Percentiles rank a stretch among this genome's conserved stretches.
phyloP scores from a whole-genome alignment of 1,140 invertebrate genomes.

The Nixonia krombeini region DNA sequence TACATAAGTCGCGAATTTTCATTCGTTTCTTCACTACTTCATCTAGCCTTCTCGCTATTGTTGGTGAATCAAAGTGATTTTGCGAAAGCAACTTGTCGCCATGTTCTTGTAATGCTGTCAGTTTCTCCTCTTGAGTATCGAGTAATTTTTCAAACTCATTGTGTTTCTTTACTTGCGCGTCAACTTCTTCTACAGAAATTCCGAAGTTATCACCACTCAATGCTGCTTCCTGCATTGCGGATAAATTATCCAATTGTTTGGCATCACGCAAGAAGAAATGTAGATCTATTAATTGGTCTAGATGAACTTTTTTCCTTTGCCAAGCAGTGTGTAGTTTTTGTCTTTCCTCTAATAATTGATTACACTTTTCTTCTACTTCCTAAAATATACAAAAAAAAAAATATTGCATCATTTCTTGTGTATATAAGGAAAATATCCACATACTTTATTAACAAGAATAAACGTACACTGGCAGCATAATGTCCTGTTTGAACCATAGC shows the following conservation, averaged over 20 bases:
- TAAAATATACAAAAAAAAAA: conserved; percentile 45
- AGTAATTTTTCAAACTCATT: conserved; percentile 92
- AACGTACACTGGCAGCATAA: conserved; percentile 77
- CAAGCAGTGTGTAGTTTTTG: conserved; percentile 86
- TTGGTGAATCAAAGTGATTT: conserved; percentile 93
- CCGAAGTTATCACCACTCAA: conserved; percentile 75
- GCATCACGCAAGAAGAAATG: conserved; percentile 96
- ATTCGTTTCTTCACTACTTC: conserved; percentile 81
- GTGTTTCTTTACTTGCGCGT: conserved; percentile 89
- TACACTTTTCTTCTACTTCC: conserved; percentile 86
- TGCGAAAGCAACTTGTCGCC: conserved; percentile 90
- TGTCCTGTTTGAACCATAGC: conserved; percentile 90
- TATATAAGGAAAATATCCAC: no score
- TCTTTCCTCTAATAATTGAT: conserved; percentile 83
- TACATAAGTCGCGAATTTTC: conserved; percentile 79
- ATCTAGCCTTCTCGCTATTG: conserved; percentile 81
- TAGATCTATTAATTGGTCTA: conserved; percentile 95
- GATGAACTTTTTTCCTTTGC: conserved; percentile 89
- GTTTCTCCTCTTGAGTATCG: conserved; percentile 89
- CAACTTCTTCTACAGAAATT: conserved; percentile 88
- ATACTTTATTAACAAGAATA: background rate
- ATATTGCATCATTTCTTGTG: conserved; percentile 8
- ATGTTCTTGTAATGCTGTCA: conserved; percentile 86
- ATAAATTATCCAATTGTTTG: conserved; percentile 92
- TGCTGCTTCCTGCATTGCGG: conserved; percentile 88